Evolutionary conservation across 2,113 vertebrate genomes (phyloP).

Genomic region (Vidua chalybeata): DNA sequence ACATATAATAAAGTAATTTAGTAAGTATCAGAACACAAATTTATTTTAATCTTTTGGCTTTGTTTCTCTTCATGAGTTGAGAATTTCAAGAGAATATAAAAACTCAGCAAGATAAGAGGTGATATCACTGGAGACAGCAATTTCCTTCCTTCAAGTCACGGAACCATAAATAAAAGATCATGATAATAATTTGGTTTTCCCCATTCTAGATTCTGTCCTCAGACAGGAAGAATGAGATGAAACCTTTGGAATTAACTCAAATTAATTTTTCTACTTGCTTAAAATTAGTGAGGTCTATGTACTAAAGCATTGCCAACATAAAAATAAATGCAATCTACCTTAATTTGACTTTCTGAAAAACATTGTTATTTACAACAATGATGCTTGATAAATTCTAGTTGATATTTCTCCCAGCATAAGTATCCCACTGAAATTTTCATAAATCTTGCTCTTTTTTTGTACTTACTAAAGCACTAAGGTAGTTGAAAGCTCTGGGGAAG

Average conservation of each 20-base stretch:
- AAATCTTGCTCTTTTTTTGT: not conserved
- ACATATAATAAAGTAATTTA: not conserved
- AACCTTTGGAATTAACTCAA: not conserved
- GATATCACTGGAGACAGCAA: not conserved
- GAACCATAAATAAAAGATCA: not conserved
- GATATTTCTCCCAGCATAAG: constrained; percentile 30
- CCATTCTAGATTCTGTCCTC: not conserved
- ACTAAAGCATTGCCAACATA: not conserved
- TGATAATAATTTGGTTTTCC: not conserved
- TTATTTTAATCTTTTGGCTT: not conserved
- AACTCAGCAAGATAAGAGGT: not conserved
- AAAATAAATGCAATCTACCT: constrained; percentile 29
- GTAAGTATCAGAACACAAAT: not conserved
- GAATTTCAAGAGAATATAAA: not conserved
- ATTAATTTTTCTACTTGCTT: not conserved
- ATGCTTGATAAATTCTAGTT: not conserved
- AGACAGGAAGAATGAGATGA: not conserved
- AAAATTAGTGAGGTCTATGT: not conserved
- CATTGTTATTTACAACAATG: constrained; percentile 17
- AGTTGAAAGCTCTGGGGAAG: constrained; percentile 29
- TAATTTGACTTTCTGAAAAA: constrained; percentile 52
- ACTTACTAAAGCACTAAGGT: constrained; percentile 37
- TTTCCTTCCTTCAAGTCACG: not conserved
- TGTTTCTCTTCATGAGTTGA: not conserved
- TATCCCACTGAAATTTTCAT: constrained; percentile 40